These are phyloP conservation scores for Trachops cirrhosus DNA, from an alignment of 2,797 vertebrate genomes.

Conservation along the genomic window DNA sequence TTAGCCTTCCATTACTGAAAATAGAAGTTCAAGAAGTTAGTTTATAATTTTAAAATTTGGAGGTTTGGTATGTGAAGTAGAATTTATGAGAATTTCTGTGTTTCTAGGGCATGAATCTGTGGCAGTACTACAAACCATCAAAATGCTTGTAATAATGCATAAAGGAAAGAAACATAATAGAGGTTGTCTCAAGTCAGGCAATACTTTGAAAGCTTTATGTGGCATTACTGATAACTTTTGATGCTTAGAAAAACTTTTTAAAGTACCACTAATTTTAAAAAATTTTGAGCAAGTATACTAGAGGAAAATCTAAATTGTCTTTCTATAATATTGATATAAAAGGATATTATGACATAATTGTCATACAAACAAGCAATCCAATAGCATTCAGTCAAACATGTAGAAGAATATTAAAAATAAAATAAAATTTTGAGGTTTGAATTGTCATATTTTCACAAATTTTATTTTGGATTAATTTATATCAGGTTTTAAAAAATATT, in stretches of 20 bases:
- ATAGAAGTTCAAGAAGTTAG: neutral
- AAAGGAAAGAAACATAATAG: neutral
- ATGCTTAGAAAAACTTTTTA: neutral
- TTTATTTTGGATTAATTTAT: constrained; percentile 59
- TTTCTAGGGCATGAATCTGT: neutral
- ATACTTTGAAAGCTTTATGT: neutral
- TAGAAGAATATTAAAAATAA: too few species aligned
- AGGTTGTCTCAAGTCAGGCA: neutral
- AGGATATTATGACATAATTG: too few species aligned
- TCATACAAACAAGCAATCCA: too few species aligned
- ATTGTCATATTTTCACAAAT: constrained; percentile 55
- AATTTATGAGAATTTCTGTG: neutral
- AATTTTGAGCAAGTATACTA: too few species aligned
- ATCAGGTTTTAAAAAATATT: neutral
- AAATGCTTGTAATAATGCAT: neutral
- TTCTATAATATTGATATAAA: too few species aligned
- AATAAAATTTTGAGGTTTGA: neutral
- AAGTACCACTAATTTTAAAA: neutral
- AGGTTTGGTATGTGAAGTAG: neutral
- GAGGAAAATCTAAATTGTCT: too few species aligned
- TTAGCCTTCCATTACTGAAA: neutral
- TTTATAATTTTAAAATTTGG: constrained; percentile 12
- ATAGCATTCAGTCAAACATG: too few species aligned
- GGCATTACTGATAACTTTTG: too few species aligned
- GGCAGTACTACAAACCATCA: neutral